Conservation (phyloP, 2,888 invertebrate species). For the Cantharis flavilabris region DNA sequence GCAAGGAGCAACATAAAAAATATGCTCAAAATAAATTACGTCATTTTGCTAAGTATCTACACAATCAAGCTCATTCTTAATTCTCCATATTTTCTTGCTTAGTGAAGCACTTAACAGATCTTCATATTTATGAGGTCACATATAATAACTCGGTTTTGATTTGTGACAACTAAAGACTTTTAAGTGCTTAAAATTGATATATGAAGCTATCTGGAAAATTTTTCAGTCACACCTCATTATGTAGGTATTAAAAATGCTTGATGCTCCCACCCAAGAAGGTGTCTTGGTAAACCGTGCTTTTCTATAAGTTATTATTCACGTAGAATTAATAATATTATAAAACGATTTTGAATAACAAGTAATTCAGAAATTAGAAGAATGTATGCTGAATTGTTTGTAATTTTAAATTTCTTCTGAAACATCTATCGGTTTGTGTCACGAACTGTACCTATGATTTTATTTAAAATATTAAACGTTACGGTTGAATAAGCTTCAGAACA, state of each 20-base stretch:
- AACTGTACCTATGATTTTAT: neutral
- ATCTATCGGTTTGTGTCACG: neutral
- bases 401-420: neutral
- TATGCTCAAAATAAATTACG: constrained; percentile 21
- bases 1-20: neutral
- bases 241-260: constrained; percentile 8
- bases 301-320: neutral
- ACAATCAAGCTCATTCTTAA: constrained; percentile 4
- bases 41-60: constrained; percentile 36
- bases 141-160: constrained; percentile 34
- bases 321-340: no score
- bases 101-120: constrained; percentile 11
- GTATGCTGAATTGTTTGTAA: neutral
- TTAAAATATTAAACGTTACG: neutral
- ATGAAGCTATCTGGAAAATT: constrained; percentile 30
- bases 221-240: constrained; percentile 37
- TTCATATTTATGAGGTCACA: constrained; percentile 15
- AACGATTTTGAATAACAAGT: no score
- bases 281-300: neutral
- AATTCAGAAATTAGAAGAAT: no score
- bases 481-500: neutral
- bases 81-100: constrained; percentile 6
- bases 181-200: constrained; percentile 36
- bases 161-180: constrained; percentile 29
- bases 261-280: constrained; percentile 12